phyloP scores from a whole-genome alignment of 2,113 vertebrate species.

The Cepphus grylle region DNA sequence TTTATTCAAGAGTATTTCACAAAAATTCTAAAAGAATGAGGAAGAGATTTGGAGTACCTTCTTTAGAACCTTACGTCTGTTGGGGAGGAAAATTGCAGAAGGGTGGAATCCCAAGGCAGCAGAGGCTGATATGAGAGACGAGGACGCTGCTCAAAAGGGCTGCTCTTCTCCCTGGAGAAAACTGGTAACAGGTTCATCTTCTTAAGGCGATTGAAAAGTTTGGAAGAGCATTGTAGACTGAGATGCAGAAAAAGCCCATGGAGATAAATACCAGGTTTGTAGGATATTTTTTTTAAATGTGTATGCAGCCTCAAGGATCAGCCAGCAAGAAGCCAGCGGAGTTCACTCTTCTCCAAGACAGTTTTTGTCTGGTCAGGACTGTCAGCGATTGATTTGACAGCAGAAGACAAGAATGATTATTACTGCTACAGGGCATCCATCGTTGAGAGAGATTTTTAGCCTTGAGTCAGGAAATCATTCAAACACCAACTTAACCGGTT shows the following conservation, averaged over 20 bases:
- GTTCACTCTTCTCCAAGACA: neutral
- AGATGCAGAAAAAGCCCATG: neutral
- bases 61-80: neutral
- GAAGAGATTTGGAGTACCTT: neutral
- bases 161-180: neutral
- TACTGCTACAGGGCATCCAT: neutral
- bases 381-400: neutral
- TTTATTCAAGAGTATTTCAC: neutral
- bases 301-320: neutral
- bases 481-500: neutral
- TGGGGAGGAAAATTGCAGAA: neutral
- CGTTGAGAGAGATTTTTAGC: neutral
- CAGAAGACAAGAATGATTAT: neutral
- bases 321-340: neutral
- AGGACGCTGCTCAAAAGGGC: neutral
- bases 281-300: neutral
- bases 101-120: neutral
- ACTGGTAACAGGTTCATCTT: neutral
- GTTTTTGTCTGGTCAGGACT: neutral
- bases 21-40: neutral
- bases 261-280: neutral
- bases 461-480: neutral
- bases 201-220: neutral
- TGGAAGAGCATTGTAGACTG: neutral
- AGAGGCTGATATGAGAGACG: neutral